phyloP scores from a whole-genome alignment of 2,797 vertebrate species.

The Oreortyx pictus region DNA sequence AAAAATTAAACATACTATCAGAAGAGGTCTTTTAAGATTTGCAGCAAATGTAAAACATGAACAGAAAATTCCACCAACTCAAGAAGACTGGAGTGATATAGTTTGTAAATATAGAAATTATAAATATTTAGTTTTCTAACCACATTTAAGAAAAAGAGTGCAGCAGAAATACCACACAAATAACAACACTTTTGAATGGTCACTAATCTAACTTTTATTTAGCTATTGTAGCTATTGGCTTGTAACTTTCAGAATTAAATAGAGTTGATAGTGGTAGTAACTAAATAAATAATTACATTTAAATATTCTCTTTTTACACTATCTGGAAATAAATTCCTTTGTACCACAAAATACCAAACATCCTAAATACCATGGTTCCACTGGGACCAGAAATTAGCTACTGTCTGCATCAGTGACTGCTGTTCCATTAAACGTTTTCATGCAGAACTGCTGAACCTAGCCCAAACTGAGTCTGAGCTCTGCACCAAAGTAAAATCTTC shows the following conservation, averaged over 20 bases:
- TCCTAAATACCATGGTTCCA: neutral
- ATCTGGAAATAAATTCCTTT: neutral
- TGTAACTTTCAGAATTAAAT: neutral
- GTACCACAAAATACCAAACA: neutral
- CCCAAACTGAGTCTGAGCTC: neutral
- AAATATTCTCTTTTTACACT: neutral
- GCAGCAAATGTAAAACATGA: neutral
- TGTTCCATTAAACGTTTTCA: neutral
- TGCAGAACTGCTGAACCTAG: neutral
- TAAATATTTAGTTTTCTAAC: neutral
- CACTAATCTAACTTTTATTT: neutral
- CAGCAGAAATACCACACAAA: neutral
- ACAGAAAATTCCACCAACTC: neutral
- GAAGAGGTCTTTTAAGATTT: neutral
- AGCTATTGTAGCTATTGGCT: neutral
- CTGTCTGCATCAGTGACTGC: accelerated
- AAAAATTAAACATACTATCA: neutral
- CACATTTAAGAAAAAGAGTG: neutral
- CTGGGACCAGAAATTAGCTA: neutral
- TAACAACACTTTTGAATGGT: neutral
- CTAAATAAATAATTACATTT: neutral
- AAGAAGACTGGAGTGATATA: neutral
- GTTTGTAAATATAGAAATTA: neutral
- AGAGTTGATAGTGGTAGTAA: neutral
- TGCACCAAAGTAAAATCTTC: neutral